Conservation (phyloP, 2,797 vertebrate species). For the Euthynnus affinis region DNA sequence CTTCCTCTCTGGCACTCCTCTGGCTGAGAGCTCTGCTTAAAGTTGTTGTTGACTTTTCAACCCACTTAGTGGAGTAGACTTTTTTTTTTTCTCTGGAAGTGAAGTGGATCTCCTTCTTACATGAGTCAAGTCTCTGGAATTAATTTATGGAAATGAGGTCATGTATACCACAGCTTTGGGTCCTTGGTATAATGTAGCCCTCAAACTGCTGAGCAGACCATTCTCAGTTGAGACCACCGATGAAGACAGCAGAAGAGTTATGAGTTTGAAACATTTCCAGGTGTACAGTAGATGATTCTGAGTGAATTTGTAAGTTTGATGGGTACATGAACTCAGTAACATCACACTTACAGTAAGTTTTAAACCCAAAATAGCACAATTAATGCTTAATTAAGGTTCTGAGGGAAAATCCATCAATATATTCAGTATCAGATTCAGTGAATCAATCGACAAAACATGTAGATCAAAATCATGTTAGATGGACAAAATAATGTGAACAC, state of each 20-base stretch:
- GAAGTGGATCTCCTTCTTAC: slow-evolving; percentile 50
- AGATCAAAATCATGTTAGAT: neutral
- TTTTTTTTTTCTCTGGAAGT: slow-evolving; percentile 43
- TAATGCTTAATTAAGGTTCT: neutral
- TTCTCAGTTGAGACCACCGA: slow-evolving; percentile 40
- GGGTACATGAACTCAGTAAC: neutral
- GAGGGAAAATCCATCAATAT: neutral
- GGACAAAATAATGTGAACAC: neutral
- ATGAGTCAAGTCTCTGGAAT: slow-evolving; percentile 59
- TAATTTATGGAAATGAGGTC: slow-evolving; percentile 68
- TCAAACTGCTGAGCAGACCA: slow-evolving; percentile 46
- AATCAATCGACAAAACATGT: neutral
- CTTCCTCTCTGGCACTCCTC: slow-evolving; percentile 67
- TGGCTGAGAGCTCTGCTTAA: slow-evolving; percentile 64
- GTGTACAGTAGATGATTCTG: slow-evolving; percentile 10
- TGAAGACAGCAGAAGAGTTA: slow-evolving; percentile 21
- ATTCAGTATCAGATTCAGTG: neutral
- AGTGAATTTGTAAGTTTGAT: neutral
- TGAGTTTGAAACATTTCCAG: slow-evolving; percentile 37
- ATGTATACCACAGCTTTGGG: slow-evolving; percentile 36
- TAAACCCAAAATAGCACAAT: neutral
- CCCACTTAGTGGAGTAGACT: slow-evolving; percentile 41
- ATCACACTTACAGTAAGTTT: neutral
- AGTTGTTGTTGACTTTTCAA: slow-evolving; percentile 77
- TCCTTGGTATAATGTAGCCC: slow-evolving; percentile 38